Evolutionary conservation across 2,888 invertebrate species (phyloP), one percentile per base, ranked within the genome.

Genomic region (Pandemis corylana): DNA sequence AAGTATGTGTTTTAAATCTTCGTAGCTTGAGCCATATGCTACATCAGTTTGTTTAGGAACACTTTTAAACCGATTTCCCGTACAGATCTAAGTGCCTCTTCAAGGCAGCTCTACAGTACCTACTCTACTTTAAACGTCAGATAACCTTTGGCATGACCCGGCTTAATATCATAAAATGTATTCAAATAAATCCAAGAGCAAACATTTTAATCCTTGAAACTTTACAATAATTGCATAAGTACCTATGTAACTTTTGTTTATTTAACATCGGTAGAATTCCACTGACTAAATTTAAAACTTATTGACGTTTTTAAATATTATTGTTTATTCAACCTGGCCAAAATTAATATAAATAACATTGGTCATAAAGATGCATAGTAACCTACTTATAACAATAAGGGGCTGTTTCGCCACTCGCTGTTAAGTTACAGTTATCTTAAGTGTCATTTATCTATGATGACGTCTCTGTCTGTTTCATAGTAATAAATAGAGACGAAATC

Each of bases 281-380:
- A 49, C 13, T 63, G 15, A 49, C 49, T 12, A 15, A 59, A 65
- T n/a, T 44, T 51, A 6, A 51, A 15, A n/a, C 4, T 28, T 28
- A 20, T 5, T 56, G 12, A 9, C 41, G 59, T 66, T 36, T 46
- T 12, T n/a, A 41, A 56, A 44, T 15, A 7, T 68, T 41, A 42
- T 62, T 41, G 36, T 41, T 62, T 36, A 7, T 20, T 44, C 41
- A 12, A 5, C 41, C 20, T 49, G 59, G 61, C 13, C n/a, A 51
- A 20, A 72, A 28, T 7, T 56, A 7, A n/a, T 49, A 13, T n/a
- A n/a, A 20, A 49, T 63, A 10, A 36, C 0, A 59, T 20, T 46
- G 36, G 49, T 9, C n/a, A 66, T 62, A 67, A 62, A 67, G 59
- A 59, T 28, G 9, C 12, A 20, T 41, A 7, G 41, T 61, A 72